Evolutionary conservation across 30 jellyfish, hydroid and myxozoan species (phyloP).

Genomic region (Pelagia noctiluca): DNA sequence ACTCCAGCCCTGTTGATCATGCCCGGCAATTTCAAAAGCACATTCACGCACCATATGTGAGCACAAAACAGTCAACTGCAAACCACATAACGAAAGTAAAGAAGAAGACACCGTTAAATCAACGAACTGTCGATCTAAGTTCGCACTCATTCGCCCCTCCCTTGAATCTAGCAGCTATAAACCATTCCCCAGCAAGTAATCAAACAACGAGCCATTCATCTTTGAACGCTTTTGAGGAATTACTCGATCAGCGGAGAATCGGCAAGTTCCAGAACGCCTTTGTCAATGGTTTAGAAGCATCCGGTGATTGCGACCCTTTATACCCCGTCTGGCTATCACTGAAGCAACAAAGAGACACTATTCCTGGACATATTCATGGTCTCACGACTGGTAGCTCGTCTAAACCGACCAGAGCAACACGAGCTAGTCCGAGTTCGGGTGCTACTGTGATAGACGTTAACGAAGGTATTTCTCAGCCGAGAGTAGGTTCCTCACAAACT

Average conservation of each 20-base stretch:
- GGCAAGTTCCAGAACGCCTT: constrained; percentile 43
- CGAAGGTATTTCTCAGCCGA: not conserved
- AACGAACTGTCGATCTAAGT: too few relatives aligned
- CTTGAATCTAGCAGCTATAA: too few relatives aligned
- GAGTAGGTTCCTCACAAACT: constrained; percentile 6
- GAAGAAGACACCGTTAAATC: too few relatives aligned
- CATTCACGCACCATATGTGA: too few relatives aligned
- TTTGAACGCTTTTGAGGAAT: constrained; percentile 44
- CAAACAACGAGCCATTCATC: constrained; percentile 8
- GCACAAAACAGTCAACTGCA: too few relatives aligned
- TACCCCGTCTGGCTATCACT: constrained; percentile 36
- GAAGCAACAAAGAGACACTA: not conserved
- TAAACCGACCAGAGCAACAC: not conserved
- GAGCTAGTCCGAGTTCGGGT: not conserved
- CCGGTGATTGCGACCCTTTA: constrained; percentile 34
- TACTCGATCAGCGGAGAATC: constrained; percentile 28
- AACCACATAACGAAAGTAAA: too few relatives aligned
- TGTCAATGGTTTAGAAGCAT: not conserved
- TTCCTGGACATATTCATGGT: not conserved
- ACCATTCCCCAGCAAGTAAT: too few relatives aligned
- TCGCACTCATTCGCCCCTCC: too few relatives aligned
- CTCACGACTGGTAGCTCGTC: not conserved
- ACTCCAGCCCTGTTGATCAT: too few relatives aligned
- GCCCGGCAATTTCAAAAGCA: too few relatives aligned
- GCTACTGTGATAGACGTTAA: not conserved